A percentile compares a stretch with the other conserved stretches of the same genome.
These are phyloP conservation scores for Panthera leo DNA, from an alignment of 2,113 vertebrate species.

Conservation along the genomic window DNA sequence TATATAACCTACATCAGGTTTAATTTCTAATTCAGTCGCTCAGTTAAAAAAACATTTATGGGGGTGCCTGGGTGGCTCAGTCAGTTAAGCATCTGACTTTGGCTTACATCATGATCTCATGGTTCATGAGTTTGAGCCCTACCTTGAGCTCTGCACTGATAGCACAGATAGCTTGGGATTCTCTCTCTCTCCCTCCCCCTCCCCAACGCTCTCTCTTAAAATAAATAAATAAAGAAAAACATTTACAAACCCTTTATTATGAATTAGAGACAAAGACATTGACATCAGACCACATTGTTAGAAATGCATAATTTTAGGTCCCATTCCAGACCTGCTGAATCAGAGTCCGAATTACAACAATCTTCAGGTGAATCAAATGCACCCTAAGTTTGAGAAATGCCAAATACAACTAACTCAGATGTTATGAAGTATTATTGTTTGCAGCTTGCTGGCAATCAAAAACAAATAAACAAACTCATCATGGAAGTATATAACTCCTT, in stretches of 20 bases:
- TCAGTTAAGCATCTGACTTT: too few species aligned
- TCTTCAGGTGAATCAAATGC: background rate
- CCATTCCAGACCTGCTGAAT: background rate
- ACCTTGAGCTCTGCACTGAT: too few species aligned
- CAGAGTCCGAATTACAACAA: background rate
- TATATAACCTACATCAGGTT: background rate
- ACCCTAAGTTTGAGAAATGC: background rate
- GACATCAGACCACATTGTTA: background rate
- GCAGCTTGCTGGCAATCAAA: conserved; percentile 47
- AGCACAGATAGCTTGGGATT: too few species aligned
- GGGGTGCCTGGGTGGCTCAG: too few species aligned
- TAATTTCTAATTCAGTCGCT: conserved; percentile 4
- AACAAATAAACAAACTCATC: conserved; percentile 49
- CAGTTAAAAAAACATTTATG: background rate
- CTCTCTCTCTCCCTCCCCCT: too few species aligned
- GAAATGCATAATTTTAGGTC: background rate
- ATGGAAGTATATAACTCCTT: conserved; percentile 21
- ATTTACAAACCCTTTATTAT: background rate
- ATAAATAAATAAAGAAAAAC: too few species aligned
- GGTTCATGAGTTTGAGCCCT: too few species aligned
- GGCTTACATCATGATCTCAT: too few species aligned
- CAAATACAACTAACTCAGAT: background rate
- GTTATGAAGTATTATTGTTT: conserved; percentile 35
- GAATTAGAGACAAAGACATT: background rate
- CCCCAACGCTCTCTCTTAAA: too few species aligned